These are phyloP conservation scores for Emydocephalus ijimae DNA, from an alignment of 2,113 vertebrate genomes.

Conservation along the genomic window DNA sequence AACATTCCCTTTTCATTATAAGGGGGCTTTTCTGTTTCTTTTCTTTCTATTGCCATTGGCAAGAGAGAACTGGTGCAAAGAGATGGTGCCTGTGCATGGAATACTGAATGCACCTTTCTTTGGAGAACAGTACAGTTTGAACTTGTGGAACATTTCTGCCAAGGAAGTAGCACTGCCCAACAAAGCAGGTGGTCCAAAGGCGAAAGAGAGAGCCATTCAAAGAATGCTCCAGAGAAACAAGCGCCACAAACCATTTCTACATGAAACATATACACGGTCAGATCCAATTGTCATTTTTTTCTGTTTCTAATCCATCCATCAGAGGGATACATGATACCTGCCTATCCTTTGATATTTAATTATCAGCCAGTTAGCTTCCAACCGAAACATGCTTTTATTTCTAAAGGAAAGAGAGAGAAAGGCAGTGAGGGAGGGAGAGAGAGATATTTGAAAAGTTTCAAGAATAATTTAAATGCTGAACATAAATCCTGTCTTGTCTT, in stretches of 20 bases:
- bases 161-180: constrained; percentile 67
- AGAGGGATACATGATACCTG: constrained; percentile 16
- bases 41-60: constrained; percentile 34
- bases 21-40: constrained; percentile 51
- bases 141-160: constrained; percentile 53
- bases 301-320: constrained; percentile 17
- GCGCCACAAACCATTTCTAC: constrained; percentile 26
- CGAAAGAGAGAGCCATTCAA: constrained; percentile 55
- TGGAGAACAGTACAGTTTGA: constrained; percentile 63
- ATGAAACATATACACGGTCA: not conserved
- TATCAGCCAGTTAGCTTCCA: not conserved
- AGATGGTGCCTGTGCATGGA: constrained; percentile 29
- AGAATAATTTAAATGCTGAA: constrained; percentile 53
- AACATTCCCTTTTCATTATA: constrained; percentile 51
- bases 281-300: constrained; percentile 24
- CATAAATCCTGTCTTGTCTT: constrained; percentile 50
- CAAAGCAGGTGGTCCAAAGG: constrained; percentile 68
- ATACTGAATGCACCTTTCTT: constrained; percentile 60
- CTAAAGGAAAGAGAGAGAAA: not conserved
- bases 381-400: constrained; percentile 35
- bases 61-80: constrained; percentile 53
- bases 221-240: constrained; percentile 22
- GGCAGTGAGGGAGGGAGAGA: not conserved
- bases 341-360: not conserved
- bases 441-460: constrained; percentile 51